phyloP scores from a whole-genome alignment of 2,888 invertebrate genomes.

The Harmothoe impar region DNA sequence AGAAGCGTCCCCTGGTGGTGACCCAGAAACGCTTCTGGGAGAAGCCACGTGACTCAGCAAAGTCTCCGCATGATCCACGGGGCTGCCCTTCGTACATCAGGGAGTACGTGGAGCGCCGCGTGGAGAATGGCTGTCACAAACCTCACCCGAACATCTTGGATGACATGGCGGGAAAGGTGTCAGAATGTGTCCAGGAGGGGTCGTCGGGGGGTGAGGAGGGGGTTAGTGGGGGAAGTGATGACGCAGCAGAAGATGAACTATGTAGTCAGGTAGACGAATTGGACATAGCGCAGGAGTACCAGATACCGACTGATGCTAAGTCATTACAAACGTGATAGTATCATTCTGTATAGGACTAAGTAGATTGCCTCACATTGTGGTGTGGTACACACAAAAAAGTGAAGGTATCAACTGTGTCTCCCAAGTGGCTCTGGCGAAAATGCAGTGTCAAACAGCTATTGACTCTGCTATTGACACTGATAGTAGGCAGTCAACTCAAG shows the following conservation, averaged over 20 bases:
- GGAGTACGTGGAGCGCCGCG: slow-evolving; percentile 71
- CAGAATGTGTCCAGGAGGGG: slow-evolving; percentile 5
- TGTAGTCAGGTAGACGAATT: slow-evolving; percentile 64
- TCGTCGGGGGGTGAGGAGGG: background rate
- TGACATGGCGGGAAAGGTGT: slow-evolving; percentile 69
- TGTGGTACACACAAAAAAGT: too few species aligned
- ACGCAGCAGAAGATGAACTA: slow-evolving; percentile 66
- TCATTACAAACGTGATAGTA: background rate
- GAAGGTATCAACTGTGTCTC: too few species aligned
- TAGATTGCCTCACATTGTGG: background rate
- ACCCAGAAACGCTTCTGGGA: slow-evolving; percentile 80
- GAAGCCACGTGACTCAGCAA: slow-evolving; percentile 68
- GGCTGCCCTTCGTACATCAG: slow-evolving; percentile 78
- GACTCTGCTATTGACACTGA: too few species aligned
- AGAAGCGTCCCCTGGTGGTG: slow-evolving; percentile 74
- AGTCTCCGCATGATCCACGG: slow-evolving; percentile 78
- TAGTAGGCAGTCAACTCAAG: too few species aligned
- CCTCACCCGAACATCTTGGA: slow-evolving; percentile 81
- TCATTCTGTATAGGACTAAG: background rate
- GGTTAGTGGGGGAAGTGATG: background rate
- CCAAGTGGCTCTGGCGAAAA: too few species aligned
- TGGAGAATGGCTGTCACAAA: slow-evolving; percentile 69
- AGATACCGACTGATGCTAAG: slow-evolving; percentile 71
- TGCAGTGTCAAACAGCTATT: too few species aligned
- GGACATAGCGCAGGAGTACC: slow-evolving; percentile 72